phyloP scores from a whole-genome alignment of 2,113 vertebrate species.

The Thalassoma bifasciatum region DNA sequence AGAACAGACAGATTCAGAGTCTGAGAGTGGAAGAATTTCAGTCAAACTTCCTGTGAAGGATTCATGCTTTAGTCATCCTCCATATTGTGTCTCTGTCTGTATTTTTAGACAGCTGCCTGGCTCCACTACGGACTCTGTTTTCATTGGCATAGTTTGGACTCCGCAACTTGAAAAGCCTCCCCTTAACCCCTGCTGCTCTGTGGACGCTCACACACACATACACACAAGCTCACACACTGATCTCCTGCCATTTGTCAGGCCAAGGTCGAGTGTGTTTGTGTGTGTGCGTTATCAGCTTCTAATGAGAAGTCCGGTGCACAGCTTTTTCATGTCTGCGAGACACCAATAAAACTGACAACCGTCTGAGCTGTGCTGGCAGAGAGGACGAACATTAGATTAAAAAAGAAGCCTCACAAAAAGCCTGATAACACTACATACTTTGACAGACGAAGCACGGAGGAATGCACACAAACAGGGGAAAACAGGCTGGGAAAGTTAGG shows the following conservation, averaged over 20 bases:
- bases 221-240: conserved; percentile 29
- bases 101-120: conserved; percentile 80
- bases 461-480: neutral
- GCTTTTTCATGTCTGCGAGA: conserved; percentile 77
- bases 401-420: conserved; percentile 40
- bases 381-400: conserved; percentile 43
- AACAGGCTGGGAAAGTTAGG: no score
- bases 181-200: conserved; percentile 71
- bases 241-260: conserved; percentile 73
- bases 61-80: conserved; percentile 69
- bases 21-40: conserved; percentile 12
- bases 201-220: conserved; percentile 34
- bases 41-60: conserved; percentile 59
- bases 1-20: conserved; percentile 11
- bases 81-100: conserved; percentile 79
- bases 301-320: conserved; percentile 78
- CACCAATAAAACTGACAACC: conserved; percentile 77
- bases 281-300: conserved; percentile 71
- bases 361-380: conserved; percentile 38
- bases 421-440: conserved; percentile 22
- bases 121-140: conserved; percentile 77
- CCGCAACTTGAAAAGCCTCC: conserved; percentile 79
- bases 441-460: neutral
- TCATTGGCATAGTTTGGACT: conserved; percentile 80
- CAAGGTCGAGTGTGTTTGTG: conserved; percentile 62